Evolutionary conservation across 1,140 invertebrate species (phyloP).

Genomic region (Parapsyche elsis): DNA sequence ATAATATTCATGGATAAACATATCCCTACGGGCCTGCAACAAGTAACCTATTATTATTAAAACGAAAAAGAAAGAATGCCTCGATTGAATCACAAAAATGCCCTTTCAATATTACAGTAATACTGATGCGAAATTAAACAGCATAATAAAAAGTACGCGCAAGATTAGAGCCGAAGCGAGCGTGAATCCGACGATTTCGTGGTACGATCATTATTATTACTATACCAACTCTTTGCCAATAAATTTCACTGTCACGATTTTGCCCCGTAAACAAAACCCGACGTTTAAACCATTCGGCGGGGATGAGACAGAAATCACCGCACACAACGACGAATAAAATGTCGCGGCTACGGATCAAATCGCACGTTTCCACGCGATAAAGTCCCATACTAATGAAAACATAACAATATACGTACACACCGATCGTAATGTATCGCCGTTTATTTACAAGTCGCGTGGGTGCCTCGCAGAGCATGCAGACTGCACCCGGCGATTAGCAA

Average conservation of each 20-base stretch:
- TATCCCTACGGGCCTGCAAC: no score
- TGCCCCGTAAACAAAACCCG: neutral
- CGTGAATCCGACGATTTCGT: neutral
- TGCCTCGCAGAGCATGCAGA: neutral
- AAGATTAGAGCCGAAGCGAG: neutral
- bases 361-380: neutral
- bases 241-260: neutral
- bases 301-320: neutral
- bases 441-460: constrained; percentile 38
- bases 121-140: neutral
- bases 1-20: no score
- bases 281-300: no score
- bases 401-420: constrained; percentile 51
- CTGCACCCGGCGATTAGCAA: constrained; percentile 35
- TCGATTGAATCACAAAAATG: neutral
- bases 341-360: neutral
- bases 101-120: neutral
- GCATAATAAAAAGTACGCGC: neutral
- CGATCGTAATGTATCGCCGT: constrained; percentile 39
- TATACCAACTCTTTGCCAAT: neutral
- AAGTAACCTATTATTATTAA: no score
- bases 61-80: neutral
- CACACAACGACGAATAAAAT: neutral
- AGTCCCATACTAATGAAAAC: constrained; percentile 51
- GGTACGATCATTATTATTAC: neutral